Percentiles rank a stretch among this genome's conserved stretches.
phyloP scores from a whole-genome alignment of 2,113 vertebrate genomes.

The Natator depressus region DNA sequence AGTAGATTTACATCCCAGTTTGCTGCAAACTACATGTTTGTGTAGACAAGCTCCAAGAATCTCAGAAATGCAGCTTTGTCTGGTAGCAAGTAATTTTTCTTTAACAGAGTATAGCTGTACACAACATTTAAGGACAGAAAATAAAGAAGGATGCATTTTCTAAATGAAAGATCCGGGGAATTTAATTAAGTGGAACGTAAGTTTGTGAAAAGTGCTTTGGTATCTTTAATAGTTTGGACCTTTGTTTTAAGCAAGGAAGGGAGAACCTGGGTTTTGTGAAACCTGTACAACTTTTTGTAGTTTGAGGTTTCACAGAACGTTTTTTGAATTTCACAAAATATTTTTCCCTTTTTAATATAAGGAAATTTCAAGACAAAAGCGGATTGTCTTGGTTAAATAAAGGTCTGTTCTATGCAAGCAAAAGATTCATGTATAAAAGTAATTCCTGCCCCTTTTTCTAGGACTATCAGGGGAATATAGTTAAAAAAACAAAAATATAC shows the following conservation, averaged over 20 bases:
- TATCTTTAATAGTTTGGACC: not conserved
- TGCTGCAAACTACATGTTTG: too few relatives aligned
- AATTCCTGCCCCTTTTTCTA: not conserved
- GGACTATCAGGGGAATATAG: not conserved
- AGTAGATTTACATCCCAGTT: too few relatives aligned
- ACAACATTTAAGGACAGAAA: not conserved
- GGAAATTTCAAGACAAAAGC: not conserved
- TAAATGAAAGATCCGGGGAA: not conserved
- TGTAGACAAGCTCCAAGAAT: too few relatives aligned
- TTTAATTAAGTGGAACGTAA: not conserved
- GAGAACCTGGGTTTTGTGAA: not conserved
- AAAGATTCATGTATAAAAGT: not conserved
- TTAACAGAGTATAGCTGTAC: too few relatives aligned
- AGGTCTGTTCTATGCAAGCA: not conserved
- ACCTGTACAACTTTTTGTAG: not conserved
- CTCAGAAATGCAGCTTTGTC: too few relatives aligned
- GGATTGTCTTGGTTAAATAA: not conserved
- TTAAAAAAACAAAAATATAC: not conserved
- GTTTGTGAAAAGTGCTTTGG: not conserved
- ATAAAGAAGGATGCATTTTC: not conserved
- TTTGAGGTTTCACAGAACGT: not conserved
- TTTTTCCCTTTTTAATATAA: not conserved
- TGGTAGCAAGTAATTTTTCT: too few relatives aligned
- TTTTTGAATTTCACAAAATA: not conserved
- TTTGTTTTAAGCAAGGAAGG: not conserved